Evolutionary conservation across 2,888 invertebrate species (phyloP).

Genomic region (Leptura quadrifasciata): DNA sequence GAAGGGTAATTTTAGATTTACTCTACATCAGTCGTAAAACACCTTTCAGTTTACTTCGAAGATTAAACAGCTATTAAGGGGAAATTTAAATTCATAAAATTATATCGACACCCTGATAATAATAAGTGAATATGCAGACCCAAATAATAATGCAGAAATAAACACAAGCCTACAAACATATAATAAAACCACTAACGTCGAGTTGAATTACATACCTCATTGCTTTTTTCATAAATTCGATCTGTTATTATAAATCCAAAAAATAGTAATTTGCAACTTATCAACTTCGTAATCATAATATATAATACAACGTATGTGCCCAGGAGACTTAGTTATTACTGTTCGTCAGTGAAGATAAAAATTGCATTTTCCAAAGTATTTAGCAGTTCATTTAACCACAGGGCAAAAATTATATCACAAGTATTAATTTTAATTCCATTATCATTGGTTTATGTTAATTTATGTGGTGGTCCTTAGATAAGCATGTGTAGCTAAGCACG

Average conservation of each 20-base stretch:
- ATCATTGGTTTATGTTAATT: too few species aligned
- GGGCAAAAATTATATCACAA: not conserved
- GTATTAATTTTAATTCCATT: not conserved
- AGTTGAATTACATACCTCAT: constrained; percentile 14
- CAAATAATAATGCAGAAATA: constrained; percentile 21
- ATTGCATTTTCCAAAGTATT: not conserved
- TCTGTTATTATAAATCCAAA: constrained; percentile 3
- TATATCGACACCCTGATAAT: constrained; percentile 17
- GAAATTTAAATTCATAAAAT: constrained; percentile 21
- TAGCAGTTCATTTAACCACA: not conserved
- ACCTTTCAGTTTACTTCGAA: constrained; percentile 13
- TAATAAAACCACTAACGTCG: constrained; percentile 3
- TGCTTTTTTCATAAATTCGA: not conserved
- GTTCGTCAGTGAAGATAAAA: not conserved
- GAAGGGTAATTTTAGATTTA: constrained; percentile 20
- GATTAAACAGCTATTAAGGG: constrained; percentile 5
- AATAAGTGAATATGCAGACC: constrained; percentile 1
- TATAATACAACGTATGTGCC: not conserved
- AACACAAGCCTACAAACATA: constrained; percentile 12
- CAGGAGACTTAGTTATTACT: constrained; percentile 19
- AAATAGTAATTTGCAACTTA: constrained; percentile 24
- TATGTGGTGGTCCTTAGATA: too few species aligned
- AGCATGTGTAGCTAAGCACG: too few species aligned
- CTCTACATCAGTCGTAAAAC: not conserved
- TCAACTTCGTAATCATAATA: constrained; percentile 11